Evolutionary conservation across 1,140 invertebrate genomes (phyloP).

Genomic region (Littorina saxatilis): DNA sequence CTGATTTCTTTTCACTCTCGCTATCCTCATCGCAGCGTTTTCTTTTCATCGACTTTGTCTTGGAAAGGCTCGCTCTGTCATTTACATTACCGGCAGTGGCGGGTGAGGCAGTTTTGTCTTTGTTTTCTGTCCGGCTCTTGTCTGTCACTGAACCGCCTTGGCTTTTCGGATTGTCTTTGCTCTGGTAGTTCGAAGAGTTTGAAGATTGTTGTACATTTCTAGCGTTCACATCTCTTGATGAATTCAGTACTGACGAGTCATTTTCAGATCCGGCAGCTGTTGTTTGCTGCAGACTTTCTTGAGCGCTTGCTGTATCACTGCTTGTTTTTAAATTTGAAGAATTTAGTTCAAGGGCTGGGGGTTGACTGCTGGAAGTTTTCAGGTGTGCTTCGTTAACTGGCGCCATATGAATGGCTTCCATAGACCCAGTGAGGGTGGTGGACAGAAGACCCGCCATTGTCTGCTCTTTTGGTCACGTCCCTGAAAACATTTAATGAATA

Average conservation of each 20-base stretch:
- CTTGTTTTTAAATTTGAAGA: not conserved
- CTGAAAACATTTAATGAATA: not conserved
- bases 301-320: not conserved
- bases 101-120: no score
- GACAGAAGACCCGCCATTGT: not conserved
- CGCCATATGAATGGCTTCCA: not conserved
- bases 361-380: not conserved
- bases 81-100: no score
- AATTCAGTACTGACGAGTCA: no score
- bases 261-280: no score
- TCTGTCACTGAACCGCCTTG: no score
- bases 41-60: not conserved
- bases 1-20: not conserved
- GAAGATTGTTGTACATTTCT: no score
- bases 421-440: not conserved
- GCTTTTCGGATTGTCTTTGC: no score
- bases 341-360: not conserved
- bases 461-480: not conserved
- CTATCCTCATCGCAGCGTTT: not conserved
- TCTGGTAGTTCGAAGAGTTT: no score
- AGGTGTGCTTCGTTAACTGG: not conserved
- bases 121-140: no score
- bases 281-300: not conserved
- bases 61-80: no score
- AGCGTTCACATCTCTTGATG: no score